Evolutionary conservation across 2,113 vertebrate species (phyloP).

Genomic region (Chaenocephalus aceratus): DNA sequence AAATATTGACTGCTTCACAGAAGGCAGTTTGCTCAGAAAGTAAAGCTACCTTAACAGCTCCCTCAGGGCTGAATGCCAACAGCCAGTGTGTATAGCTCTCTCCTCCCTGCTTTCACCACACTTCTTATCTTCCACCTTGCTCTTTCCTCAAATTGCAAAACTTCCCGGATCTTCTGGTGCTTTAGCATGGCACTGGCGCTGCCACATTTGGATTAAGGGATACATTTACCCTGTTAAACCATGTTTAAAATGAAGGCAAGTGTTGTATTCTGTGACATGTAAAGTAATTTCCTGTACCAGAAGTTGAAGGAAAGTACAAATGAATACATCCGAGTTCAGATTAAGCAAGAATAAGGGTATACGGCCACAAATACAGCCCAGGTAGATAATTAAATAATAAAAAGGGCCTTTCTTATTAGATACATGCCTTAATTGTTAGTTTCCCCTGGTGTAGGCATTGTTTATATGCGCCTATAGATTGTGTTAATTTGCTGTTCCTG

Average conservation of each 20-base stretch:
- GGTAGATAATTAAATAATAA: not conserved
- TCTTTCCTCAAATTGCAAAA: slow-evolving; percentile 47
- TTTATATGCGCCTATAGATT: slow-evolving; percentile 22
- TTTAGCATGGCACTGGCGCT: slow-evolving; percentile 20
- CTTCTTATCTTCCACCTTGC: slow-evolving; percentile 41
- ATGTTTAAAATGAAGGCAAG: slow-evolving; percentile 43
- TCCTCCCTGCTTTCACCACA: slow-evolving; percentile 24
- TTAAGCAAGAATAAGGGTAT: not conserved
- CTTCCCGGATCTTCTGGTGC: slow-evolving; percentile 31
- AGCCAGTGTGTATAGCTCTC: slow-evolving; percentile 32
- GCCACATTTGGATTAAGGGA: slow-evolving; percentile 36
- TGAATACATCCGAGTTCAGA: not conserved
- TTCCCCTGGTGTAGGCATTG: slow-evolving; percentile 2
- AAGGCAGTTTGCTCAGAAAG: slow-evolving; percentile 46
- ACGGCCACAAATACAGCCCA: not conserved
- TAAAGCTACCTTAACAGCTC: slow-evolving; percentile 46
- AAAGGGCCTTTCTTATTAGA: not conserved
- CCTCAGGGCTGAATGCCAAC: slow-evolving; percentile 40
- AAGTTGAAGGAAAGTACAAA: slow-evolving; percentile 9
- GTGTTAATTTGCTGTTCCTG: slow-evolving; percentile 35
- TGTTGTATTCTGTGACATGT: not conserved
- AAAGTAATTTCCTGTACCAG: slow-evolving; percentile 15
- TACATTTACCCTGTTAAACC: slow-evolving; percentile 36
- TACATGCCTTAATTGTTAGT: not conserved
- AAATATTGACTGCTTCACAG: slow-evolving; percentile 33